Conservation (phyloP, 2,113 vertebrate species). For the Gadus chalcogrammus region DNA sequence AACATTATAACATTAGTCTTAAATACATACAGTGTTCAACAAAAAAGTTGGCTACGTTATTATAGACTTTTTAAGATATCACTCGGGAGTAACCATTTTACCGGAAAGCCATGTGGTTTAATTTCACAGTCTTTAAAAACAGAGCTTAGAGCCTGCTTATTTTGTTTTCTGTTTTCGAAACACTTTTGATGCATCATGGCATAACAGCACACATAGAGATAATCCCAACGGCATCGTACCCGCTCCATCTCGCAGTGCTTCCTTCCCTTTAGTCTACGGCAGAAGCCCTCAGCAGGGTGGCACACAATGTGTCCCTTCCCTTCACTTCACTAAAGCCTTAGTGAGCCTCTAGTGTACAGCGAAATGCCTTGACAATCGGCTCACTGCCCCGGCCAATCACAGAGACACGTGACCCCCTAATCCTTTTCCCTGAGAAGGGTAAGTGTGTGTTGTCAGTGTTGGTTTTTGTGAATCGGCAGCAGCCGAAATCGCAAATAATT, state of each 20-base stretch:
- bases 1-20: slow-evolving; percentile 31
- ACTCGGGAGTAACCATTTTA: no score
- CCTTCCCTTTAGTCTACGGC: slow-evolving; percentile 10
- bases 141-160: no score
- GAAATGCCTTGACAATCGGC: slow-evolving; percentile 84
- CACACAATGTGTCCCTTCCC: slow-evolving; percentile 58
- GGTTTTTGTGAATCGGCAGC: slow-evolving; percentile 85
- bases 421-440: slow-evolving; percentile 85
- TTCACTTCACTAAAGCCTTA: slow-evolving; percentile 78
- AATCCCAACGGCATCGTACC: slow-evolving; percentile 4
- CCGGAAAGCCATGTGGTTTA: no score
- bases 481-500: slow-evolving; percentile 88
- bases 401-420: slow-evolving; percentile 89
- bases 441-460: slow-evolving; percentile 87
- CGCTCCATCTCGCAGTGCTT: slow-evolving; percentile 2
- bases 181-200: no score
- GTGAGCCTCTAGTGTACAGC: slow-evolving; percentile 79
- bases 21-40: slow-evolving; percentile 35
- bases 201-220: background rate
- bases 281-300: slow-evolving; percentile 28
- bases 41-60: background rate
- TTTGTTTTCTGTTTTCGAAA: no score
- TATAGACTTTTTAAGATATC: no score
- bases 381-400: slow-evolving; percentile 90
- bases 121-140: no score